Percentiles rank a stretch among this genome's conserved stretches.
These are phyloP conservation scores for Pachyrhynchus sulphureomaculatus DNA, from an alignment of 1,140 invertebrate genomes.

Conservation along the genomic window DNA sequence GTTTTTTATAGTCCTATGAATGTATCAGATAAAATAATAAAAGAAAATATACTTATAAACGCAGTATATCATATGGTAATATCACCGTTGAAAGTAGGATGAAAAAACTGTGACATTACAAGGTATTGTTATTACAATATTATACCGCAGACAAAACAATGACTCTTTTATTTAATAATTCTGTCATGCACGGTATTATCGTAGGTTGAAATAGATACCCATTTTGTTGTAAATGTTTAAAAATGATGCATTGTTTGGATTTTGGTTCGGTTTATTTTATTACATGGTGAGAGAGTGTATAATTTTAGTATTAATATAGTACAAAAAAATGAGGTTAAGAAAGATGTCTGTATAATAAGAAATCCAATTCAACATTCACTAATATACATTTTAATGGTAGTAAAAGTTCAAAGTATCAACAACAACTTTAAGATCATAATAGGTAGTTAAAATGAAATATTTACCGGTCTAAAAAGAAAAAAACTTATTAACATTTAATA, in stretches of 20 bases:
- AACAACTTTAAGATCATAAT: too few relatives aligned
- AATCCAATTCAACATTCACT: too few relatives aligned
- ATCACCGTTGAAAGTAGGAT: conserved; percentile 1
- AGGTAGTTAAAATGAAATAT: too few relatives aligned
- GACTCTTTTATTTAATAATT: conserved; percentile 5
- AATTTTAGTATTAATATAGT: too few relatives aligned
- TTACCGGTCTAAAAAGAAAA: too few relatives aligned
- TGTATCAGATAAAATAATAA: too few relatives aligned
- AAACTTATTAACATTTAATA: too few relatives aligned
- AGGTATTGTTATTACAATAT: conserved; percentile 6
- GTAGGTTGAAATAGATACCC: not conserved
- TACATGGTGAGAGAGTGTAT: not conserved
- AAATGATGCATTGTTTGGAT: not conserved
- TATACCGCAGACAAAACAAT: conserved; percentile 5
- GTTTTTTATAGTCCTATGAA: too few relatives aligned
- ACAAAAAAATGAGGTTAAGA: too few relatives aligned
- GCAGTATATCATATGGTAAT: conserved; percentile 6
- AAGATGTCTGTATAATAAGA: too few relatives aligned
- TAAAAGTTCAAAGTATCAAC: too few relatives aligned
- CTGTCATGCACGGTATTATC: conserved; percentile 2
- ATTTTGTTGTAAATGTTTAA: not conserved
- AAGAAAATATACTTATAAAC: not conserved
- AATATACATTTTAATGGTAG: too few relatives aligned
- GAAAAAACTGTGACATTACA: conserved; percentile 8
- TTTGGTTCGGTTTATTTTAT: not conserved